Percentiles rank a stretch among this genome's conserved stretches.
Conservation (phyloP, 2,888 invertebrate genomes). For the Nematopogon swammerdamellus region DNA sequence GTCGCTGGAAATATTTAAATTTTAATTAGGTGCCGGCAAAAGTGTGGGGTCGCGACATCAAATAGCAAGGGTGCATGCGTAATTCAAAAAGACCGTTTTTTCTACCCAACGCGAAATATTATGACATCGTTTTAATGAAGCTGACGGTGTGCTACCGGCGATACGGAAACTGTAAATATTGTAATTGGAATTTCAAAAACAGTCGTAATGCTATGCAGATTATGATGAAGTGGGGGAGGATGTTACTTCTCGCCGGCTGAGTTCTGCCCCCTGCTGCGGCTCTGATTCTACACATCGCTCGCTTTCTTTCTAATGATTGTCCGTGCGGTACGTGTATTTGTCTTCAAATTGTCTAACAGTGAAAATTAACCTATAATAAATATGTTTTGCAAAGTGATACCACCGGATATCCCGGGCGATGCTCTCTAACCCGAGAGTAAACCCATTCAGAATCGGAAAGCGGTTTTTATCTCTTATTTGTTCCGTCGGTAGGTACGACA, state of each 20-base stretch:
- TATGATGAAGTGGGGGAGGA: neutral
- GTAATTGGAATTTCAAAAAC: neutral
- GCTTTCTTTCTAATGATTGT: too few relatives aligned
- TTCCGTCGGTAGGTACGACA: too few relatives aligned
- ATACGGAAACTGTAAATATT: neutral
- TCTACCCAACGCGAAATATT: constrained; percentile 26
- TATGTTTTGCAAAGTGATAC: too few relatives aligned
- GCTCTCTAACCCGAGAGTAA: too few relatives aligned
- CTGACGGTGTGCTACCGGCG: constrained; percentile 16
- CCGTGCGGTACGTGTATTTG: too few relatives aligned
- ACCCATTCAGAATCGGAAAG: too few relatives aligned
- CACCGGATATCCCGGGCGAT: too few relatives aligned
- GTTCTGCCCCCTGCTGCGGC: too few relatives aligned
- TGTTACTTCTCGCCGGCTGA: neutral
- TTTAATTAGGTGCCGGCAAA: constrained; percentile 41
- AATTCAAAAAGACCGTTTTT: constrained; percentile 32
- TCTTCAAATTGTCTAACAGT: too few relatives aligned
- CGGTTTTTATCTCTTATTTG: too few relatives aligned
- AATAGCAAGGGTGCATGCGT: constrained; percentile 40
- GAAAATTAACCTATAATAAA: too few relatives aligned
- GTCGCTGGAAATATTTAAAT: constrained; percentile 39
- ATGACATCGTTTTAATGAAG: constrained; percentile 32
- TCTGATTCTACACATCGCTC: too few relatives aligned
- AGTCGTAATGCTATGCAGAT: neutral
- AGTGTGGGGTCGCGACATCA: constrained; percentile 16